phyloP scores from a whole-genome alignment of 2,888 invertebrate species.

The Drosophila mercatorum region DNA sequence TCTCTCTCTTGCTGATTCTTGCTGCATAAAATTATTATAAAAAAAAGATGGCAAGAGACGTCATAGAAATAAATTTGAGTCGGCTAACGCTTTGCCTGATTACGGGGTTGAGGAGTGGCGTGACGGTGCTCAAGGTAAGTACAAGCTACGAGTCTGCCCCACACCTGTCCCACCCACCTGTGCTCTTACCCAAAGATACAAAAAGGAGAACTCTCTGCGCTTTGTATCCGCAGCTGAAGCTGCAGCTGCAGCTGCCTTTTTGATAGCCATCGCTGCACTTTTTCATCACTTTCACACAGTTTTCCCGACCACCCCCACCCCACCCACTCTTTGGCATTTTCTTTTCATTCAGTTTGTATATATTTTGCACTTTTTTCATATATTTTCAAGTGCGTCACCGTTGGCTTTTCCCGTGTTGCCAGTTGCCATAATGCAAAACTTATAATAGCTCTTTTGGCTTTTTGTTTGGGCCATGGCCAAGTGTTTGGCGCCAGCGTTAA shows the following conservation, averaged over 20 bases:
- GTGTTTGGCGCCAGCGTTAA: conserved; percentile 66
- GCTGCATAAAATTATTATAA: conserved; percentile 68
- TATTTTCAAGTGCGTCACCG: conserved; percentile 61
- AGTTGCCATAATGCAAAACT: conserved; percentile 46
- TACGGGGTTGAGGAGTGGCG: conserved; percentile 91
- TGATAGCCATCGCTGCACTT: conserved; percentile 53
- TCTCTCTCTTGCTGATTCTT: conserved; percentile 47
- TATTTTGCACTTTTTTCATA: conserved; percentile 4
- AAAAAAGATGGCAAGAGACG: conserved; percentile 83
- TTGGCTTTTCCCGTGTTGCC: conserved; percentile 40
- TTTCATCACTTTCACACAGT: conserved; percentile 59
- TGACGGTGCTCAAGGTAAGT: conserved; percentile 85
- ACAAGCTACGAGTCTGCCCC: conserved; percentile 31
- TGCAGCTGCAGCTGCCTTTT: conserved; percentile 45
- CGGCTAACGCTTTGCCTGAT: conserved; percentile 87
- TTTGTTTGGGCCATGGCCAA: conserved; percentile 46
- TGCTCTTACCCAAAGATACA: conserved; percentile 1
- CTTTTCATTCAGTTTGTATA: conserved; percentile 55
- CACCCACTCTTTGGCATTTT: conserved; percentile 53
- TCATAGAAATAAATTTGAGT: conserved; percentile 86
- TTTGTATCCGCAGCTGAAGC: conserved; percentile 10
- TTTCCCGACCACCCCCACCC: not conserved
- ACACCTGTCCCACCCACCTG: not conserved
- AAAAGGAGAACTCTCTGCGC: conserved; percentile 1
- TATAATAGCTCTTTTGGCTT: conserved; percentile 41